A percentile compares a stretch with the other conserved stretches of the same genome.
phyloP scores from a whole-genome alignment of 2,113 vertebrate genomes.

The Regulus satrapa region DNA sequence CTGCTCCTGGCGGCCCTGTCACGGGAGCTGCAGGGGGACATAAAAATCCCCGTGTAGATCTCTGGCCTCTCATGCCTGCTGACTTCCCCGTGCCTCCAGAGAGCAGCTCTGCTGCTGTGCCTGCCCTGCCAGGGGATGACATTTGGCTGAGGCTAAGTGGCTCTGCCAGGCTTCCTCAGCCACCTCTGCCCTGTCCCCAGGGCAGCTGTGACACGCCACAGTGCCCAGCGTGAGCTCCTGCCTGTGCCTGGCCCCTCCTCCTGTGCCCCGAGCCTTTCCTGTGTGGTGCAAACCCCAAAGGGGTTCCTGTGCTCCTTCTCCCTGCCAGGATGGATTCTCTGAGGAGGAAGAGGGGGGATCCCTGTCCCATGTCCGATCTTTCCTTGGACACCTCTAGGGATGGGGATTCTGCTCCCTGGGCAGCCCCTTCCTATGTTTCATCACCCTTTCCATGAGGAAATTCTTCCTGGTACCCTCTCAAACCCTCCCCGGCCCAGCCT shows the following conservation, averaged over 20 bases:
- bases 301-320: background rate
- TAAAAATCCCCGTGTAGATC: background rate
- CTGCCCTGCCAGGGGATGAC: background rate
- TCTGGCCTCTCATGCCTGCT: background rate
- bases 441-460: fast-evolving
- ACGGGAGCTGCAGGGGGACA: background rate
- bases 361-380: background rate
- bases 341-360: background rate
- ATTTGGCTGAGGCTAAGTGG: background rate
- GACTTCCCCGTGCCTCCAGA: background rate
- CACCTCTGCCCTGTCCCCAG: background rate
- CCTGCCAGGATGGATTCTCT: background rate
- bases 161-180: background rate
- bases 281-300: fast-evolving
- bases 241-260: fast-evolving
- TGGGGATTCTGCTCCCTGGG: background rate
- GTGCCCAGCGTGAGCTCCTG: fast-evolving
- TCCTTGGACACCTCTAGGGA: too few species aligned
- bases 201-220: background rate
- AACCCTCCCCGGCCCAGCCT: background rate
- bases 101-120: background rate
- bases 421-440: fast-evolving
- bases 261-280: background rate
- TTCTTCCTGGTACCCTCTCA: background rate
- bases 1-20: background rate